Evolutionary conservation across 1,140 invertebrate genomes (phyloP), one percentile per base, ranked within the genome.

Genomic region (Lepidotrigona ventralis): DNA sequence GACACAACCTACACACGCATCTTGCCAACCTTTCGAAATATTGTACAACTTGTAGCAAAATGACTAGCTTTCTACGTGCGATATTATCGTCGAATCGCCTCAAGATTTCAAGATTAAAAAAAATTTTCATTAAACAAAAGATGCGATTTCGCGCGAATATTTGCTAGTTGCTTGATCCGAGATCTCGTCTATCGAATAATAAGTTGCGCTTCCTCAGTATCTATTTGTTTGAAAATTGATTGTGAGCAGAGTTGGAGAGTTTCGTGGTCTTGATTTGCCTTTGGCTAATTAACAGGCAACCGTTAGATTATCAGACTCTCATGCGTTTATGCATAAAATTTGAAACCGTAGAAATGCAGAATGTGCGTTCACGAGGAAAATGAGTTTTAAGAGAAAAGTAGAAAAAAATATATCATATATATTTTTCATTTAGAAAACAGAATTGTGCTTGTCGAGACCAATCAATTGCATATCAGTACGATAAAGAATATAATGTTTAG

Each of bases 21-120:
- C n/a, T 19, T 15, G 46, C 29, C 71, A 71, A 79, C 39, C 68
- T 71, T 60, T 79, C 78, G 21, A 58, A 11, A 64, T 66, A 39
- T 1, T 8, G 17, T 23, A 33, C 23, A 56, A 19, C 21, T 56
- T 29, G 15, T 33, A 23, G 12, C 4, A 23, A 33, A 39, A 69
- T 12, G n/a, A 63, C 26, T 63, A 9, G 3, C 11, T 33, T 29
- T 14, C 21, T 33, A 33, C 29, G 19, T 29, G 29, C 33, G 21
- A 33, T 66, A 66, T 33, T 11, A 19, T 33, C 19, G 3, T 21
- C 64, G 17, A 33, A n/a, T n/a, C 2, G 17, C 11, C 12, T 29
- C 9, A 21, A 11, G 15, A 4, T 21, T 33, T 33, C 19, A 29
- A 46, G 6, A 46, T 46, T 46, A 46, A 46, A 6, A 0, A 46